Base-by-base conservation (phyloP, 2,113 vertebrate genomes). In the Prionailurus bengalensis region DNA sequence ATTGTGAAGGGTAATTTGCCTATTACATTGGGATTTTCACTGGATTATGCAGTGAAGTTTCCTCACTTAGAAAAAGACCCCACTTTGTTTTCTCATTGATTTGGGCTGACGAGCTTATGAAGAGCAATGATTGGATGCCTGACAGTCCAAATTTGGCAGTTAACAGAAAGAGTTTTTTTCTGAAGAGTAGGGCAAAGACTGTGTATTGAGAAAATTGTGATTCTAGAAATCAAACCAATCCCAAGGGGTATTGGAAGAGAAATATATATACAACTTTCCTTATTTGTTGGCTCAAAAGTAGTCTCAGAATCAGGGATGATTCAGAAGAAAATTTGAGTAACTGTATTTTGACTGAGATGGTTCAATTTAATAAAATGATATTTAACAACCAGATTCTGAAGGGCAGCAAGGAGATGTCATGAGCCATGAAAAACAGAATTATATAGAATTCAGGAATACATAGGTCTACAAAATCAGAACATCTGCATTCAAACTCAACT, bases 91-190 rank as follows among this genome's bases (percentile, higher is more conserved):
- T 83, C 76, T 93, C 51, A 71, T 93, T 84, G 97, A 89, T 55
- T 84, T 81, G 80, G 55, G 81, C 92, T 71, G 83, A 58, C 39
- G 78, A 71, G 19, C 87, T 97, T 97, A 96, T 97, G 42, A 91
- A 94, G 36, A 23, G 10, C 27, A 58, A 81, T 31, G 48, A 83
- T 55, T 89, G n/a, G 51, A 53, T 86, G 78, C 91, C 48, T 53
- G 45, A 4, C 76, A 97, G 91, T 85, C 21, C 68, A 91, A 83
- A 96, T 89, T 92, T 79, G 66, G 71, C 65, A 27, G 21, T 89
- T 86, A 92, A 79, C 51, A 88, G 31, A 68, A 42, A 55, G 7
- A 25, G 4, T 86, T 94, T 93, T 95, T 27, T 89, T 15, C 31
- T 93, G 48, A 81, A 61, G n/a, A 87, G 4, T 7, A 65, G 23